phyloP scores from a whole-genome alignment of 2,888 invertebrate species.

The Selenia dentaria region DNA sequence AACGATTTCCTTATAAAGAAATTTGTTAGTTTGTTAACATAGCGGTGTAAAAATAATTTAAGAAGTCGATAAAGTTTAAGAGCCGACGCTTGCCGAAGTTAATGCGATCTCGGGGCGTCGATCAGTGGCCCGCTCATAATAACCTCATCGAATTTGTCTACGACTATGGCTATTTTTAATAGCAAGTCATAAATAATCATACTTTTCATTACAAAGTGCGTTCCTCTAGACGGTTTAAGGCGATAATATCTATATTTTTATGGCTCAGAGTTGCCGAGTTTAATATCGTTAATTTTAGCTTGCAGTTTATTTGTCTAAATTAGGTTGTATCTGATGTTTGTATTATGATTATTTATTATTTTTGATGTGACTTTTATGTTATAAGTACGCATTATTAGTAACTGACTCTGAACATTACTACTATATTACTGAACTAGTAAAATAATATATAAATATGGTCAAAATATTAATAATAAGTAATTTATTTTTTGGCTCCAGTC shows the following conservation, averaged over 20 bases:
- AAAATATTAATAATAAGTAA: too few species aligned
- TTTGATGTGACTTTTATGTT: too few species aligned
- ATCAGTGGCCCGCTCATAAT: conserved; percentile 56
- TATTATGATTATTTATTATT: too few species aligned
- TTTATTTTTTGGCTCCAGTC: too few species aligned
- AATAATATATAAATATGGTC: too few species aligned
- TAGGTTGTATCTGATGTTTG: too few species aligned
- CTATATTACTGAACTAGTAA: too few species aligned
- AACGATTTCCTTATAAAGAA: conserved; percentile 64
- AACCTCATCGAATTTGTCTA: conserved; percentile 65
- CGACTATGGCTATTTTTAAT: conserved; percentile 54
- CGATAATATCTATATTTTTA: conserved; percentile 15
- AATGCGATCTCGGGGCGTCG: conserved; percentile 61
- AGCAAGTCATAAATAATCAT: conserved; percentile 38
- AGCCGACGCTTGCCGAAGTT: conserved; percentile 66
- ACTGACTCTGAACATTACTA: too few species aligned
- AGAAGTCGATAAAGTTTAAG: conserved; percentile 72
- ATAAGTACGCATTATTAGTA: too few species aligned
- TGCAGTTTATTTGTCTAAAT: conserved; percentile 4
- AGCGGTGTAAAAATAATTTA: conserved; percentile 75
- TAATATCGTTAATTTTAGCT: conserved; percentile 10
- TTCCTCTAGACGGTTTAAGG: conserved; percentile 10
- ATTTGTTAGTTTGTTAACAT: conserved; percentile 71
- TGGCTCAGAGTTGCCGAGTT: conserved; percentile 2
- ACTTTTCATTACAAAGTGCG: conserved; percentile 20